phyloP scores from a whole-genome alignment of 1,140 invertebrate species.

The Nomia melanderi region DNA sequence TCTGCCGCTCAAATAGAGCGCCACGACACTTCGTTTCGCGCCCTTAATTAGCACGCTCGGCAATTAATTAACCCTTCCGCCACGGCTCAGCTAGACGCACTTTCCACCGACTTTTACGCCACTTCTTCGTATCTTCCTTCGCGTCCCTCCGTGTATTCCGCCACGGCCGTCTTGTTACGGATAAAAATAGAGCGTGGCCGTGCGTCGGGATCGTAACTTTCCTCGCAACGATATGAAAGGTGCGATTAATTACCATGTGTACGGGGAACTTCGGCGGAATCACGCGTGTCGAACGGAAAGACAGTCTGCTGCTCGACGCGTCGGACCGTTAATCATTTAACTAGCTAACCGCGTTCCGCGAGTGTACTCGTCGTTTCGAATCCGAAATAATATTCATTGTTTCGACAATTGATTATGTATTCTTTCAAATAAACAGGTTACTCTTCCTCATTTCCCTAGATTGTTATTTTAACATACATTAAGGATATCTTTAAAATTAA shows the following conservation, averaged over 20 bases:
- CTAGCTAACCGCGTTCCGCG: too few relatives aligned
- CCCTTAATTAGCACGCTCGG: slow-evolving; percentile 47
- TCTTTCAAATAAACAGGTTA: too few relatives aligned
- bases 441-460: too few relatives aligned
- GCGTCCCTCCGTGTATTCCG: neutral
- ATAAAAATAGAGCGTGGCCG: slow-evolving; percentile 47
- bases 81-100: slow-evolving; percentile 12
- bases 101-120: slow-evolving; percentile 16
- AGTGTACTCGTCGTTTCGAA: too few relatives aligned
- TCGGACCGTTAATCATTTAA: too few relatives aligned
- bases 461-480: too few relatives aligned
- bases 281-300: neutral
- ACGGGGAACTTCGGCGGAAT: neutral
- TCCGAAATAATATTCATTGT: too few relatives aligned
- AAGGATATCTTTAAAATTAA: too few relatives aligned
- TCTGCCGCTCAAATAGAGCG: slow-evolving; percentile 16
- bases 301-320: too few relatives aligned
- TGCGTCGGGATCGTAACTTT: slow-evolving; percentile 31
- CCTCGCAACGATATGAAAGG: neutral
- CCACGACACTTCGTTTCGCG: slow-evolving; percentile 12
- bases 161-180: slow-evolving; percentile 18
- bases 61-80: slow-evolving; percentile 52
- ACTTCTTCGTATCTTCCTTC: slow-evolving; percentile 42
- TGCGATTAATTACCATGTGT: neutral
- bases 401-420: too few relatives aligned